A percentile compares a stretch with the other conserved stretches of the same genome.
phyloP scores from a whole-genome alignment of 2,797 vertebrate genomes.

The Phataginus tetradactyla region DNA sequence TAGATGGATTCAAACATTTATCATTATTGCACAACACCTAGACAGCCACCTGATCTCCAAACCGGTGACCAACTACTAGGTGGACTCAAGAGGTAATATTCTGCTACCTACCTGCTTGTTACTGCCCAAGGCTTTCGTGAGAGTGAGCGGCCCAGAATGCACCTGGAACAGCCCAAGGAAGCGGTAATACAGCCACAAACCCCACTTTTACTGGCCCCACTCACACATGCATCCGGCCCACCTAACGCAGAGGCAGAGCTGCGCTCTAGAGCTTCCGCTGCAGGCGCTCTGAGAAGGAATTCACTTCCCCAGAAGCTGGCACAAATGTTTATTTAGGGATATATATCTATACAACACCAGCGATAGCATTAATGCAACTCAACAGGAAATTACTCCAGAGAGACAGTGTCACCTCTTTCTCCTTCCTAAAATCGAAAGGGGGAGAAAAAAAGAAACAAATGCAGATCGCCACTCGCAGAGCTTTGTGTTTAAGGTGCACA shows the following conservation, averaged over 20 bases:
- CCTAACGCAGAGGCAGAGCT: background rate
- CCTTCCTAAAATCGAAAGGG: constrained; percentile 4
- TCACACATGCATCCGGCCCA: background rate
- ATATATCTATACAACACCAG: background rate
- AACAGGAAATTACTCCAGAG: constrained; percentile 7
- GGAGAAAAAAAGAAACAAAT: background rate
- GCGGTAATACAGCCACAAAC: background rate
- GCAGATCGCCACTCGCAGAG: constrained; percentile 22
- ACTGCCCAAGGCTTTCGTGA: background rate
- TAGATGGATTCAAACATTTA: background rate
- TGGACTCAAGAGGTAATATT: background rate
- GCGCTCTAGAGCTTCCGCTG: background rate
- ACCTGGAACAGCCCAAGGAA: rapidly evolving
- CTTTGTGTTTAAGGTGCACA: constrained; percentile 22
- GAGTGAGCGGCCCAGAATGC: background rate
- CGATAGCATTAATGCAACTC: constrained; percentile 32
- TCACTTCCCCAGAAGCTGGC: background rate
- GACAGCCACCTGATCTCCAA: background rate
- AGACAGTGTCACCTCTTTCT: constrained; percentile 42
- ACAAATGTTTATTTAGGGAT: constrained; percentile 24
- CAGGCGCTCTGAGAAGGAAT: constrained; percentile 10
- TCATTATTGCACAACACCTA: background rate
- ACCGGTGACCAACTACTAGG: background rate
- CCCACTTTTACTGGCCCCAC: background rate
- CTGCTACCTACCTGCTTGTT: background rate